These are phyloP conservation scores for Oncorhynchus tshawytscha DNA, from an alignment of 2,113 vertebrate genomes.

Conservation along the genomic window DNA sequence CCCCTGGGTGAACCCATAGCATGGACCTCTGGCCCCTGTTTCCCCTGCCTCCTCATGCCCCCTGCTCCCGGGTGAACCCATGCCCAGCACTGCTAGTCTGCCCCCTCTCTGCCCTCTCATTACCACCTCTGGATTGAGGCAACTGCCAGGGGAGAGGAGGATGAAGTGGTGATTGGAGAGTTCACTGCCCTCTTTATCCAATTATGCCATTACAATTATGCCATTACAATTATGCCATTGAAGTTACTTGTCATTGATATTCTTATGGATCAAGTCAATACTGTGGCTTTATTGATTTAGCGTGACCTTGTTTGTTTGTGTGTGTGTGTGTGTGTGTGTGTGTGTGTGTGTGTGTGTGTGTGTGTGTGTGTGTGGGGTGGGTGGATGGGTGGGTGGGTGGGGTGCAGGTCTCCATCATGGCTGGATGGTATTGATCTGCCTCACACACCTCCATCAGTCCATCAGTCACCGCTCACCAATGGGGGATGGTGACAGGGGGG, in stretches of 20 bases:
- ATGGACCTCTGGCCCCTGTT: no score
- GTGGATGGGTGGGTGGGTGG: not conserved
- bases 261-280: not conserved
- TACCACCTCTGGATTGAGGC: conserved; percentile 35
- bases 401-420: conserved; percentile 18
- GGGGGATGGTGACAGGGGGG: no score
- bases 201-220: no score
- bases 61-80: no score
- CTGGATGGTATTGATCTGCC: conserved; percentile 34
- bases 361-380: no score
- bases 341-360: no score
- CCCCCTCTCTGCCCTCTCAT: conserved; percentile 26
- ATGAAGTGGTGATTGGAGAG: conserved; percentile 32
- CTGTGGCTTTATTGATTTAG: not conserved
- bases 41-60: no score
- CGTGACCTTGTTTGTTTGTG: not conserved
- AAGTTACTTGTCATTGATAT: not conserved
- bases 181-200: not conserved
- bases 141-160: conserved; percentile 36
- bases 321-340: not conserved
- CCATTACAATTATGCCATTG: not conserved
- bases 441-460: conserved; percentile 26
- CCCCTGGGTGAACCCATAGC: no score
- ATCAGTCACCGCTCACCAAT: conserved; percentile 9
- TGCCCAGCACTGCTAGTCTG: not conserved